phyloP scores from a whole-genome alignment of 2,888 invertebrate species.

The Ennomos fuscantarius region DNA sequence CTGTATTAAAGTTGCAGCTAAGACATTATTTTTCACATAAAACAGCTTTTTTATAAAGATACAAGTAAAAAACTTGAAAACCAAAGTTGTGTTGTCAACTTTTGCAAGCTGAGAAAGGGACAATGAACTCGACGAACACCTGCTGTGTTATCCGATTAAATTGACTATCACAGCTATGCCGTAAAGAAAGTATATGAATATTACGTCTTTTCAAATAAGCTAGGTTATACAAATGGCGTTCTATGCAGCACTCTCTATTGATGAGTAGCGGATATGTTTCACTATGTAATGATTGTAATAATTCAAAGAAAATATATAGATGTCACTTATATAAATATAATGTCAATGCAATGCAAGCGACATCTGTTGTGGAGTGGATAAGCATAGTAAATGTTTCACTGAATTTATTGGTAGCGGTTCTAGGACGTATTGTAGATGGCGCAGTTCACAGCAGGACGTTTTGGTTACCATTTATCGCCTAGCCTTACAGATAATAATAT shows the following conservation, averaged over 20 bases:
- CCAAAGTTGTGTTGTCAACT: slow-evolving; percentile 30
- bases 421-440: slow-evolving; percentile 5
- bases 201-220: slow-evolving; percentile 8
- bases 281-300: no score
- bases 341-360: no score
- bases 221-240: slow-evolving; percentile 4
- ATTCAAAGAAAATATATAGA: no score
- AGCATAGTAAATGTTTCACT: no score
- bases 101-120: slow-evolving; percentile 20
- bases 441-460: neutral
- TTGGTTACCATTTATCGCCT: neutral
- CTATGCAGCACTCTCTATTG: slow-evolving; percentile 34
- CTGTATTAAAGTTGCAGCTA: neutral
- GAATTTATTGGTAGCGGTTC: neutral
- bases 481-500: no score
- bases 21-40: slow-evolving; percentile 8
- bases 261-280: slow-evolving; percentile 13
- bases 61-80: slow-evolving; percentile 8
- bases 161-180: slow-evolving; percentile 13
- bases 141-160: slow-evolving; percentile 44
- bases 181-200: neutral
- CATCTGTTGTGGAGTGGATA: no score
- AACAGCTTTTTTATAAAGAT: slow-evolving; percentile 2
- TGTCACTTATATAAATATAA: no score
- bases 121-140: slow-evolving; percentile 48